phyloP scores from a whole-genome alignment of 2,888 invertebrate species.

The Cartodere bifasciata region DNA sequence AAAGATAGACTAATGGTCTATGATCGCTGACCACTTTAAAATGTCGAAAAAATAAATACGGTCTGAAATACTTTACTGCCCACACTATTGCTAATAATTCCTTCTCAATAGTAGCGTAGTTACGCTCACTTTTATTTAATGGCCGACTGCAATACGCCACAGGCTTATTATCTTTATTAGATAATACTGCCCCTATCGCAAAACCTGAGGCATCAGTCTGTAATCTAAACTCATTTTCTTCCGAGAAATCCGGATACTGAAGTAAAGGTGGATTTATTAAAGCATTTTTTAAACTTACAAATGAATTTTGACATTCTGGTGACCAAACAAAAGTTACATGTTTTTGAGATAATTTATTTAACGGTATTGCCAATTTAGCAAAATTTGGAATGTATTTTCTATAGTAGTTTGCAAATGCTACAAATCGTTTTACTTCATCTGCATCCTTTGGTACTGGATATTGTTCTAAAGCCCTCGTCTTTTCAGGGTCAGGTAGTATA shows the following conservation, averaged over 20 bases:
- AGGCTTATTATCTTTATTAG: conserved; percentile 10
- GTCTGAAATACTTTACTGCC: conserved; percentile 17
- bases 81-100: conserved; percentile 17
- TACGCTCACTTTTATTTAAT: conserved; percentile 12
- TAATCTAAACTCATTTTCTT: conserved; percentile 11
- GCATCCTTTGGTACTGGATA: conserved; percentile 15
- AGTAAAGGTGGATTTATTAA: conserved; percentile 11
- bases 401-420: conserved; percentile 16
- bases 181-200: conserved; percentile 13
- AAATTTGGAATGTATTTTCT: conserved; percentile 14
- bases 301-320: conserved; percentile 13
- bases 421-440: conserved; percentile 13
- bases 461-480: conserved; percentile 11
- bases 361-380: conserved; percentile 9
- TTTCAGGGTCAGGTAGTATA: conserved; percentile 14
- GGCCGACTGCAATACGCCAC: conserved; percentile 5
- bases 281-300: conserved; percentile 12
- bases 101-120: conserved; percentile 12
- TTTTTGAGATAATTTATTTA: conserved; percentile 13
- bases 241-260: conserved; percentile 13
- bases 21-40: no score
- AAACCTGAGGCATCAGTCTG: conserved; percentile 13
- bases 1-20: conserved; percentile 5
- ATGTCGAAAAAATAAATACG: conserved; percentile 10
- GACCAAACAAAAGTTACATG: conserved; percentile 11